Percentiles rank a stretch among this genome's conserved stretches.
These are phyloP conservation scores for Sus cebifrons DNA, from an alignment of 2,797 vertebrate genomes.

Conservation along the genomic window DNA sequence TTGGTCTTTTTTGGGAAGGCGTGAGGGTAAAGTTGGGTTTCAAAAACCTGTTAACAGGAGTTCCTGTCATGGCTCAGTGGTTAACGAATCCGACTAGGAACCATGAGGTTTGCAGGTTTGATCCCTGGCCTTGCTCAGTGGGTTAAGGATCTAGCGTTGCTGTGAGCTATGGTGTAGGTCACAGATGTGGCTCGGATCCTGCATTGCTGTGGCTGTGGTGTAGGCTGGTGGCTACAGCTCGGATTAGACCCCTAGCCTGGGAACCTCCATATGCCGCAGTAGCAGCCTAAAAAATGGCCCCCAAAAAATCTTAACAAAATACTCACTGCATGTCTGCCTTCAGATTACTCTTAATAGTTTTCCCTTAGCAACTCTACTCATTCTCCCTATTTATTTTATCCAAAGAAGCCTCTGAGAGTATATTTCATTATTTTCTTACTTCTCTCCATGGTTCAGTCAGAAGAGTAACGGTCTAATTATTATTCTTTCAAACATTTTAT, in stretches of 20 bases:
- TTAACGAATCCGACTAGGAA: too few relatives aligned
- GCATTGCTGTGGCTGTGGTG: too few relatives aligned
- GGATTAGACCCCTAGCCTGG: too few relatives aligned
- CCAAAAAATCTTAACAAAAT: background rate
- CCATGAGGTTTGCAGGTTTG: too few relatives aligned
- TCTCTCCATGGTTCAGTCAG: background rate
- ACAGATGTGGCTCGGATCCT: too few relatives aligned
- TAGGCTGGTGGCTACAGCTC: too few relatives aligned
- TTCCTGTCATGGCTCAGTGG: too few relatives aligned
- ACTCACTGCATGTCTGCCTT: background rate
- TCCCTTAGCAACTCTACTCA: background rate
- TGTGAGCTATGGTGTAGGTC: too few relatives aligned
- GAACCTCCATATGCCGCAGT: too few relatives aligned
- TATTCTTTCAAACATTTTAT: background rate
- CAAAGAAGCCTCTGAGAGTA: background rate
- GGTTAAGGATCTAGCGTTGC: too few relatives aligned
- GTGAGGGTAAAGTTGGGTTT: background rate
- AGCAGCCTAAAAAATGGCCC: too few relatives aligned
- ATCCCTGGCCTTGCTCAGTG: too few relatives aligned
- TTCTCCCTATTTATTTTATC: background rate
- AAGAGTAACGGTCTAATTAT: background rate
- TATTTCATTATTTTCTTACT: background rate
- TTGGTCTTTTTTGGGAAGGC: background rate
- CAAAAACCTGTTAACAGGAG: background rate
- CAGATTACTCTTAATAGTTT: background rate